Evolutionary conservation across 2,888 invertebrate genomes (phyloP).

Genomic region (Orthonychiurus folsomi): DNA sequence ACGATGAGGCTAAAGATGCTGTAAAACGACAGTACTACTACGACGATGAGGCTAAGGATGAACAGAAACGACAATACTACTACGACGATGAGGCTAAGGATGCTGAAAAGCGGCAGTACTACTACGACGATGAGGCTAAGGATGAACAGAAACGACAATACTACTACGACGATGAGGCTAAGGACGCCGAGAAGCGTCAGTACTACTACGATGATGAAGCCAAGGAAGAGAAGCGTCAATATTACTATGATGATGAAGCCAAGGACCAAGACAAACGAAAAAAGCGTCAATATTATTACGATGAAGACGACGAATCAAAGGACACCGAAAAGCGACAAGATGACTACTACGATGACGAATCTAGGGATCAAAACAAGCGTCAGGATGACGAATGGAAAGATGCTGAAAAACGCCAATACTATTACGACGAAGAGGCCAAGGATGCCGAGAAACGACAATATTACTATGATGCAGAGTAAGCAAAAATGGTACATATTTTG

Average conservation of each 20-base stretch:
- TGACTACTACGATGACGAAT: not conserved
- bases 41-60: too few species aligned
- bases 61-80: not conserved
- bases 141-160: too few species aligned
- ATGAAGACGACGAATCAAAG: constrained; percentile 6
- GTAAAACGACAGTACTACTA: too few species aligned
- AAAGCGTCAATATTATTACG: constrained; percentile 2
- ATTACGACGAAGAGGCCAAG: not conserved
- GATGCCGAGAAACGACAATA: not conserved
- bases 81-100: constrained; percentile 2
- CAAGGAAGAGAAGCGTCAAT: not conserved
- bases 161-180: not conserved
- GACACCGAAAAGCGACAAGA: constrained; percentile 9
- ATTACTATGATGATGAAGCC: too few species aligned
- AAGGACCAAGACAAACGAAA: not conserved
- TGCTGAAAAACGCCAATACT: too few species aligned
- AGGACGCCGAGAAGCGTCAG: not conserved
- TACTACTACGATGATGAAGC: not conserved
- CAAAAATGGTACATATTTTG: too few species aligned
- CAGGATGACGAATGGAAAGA: constrained; percentile 1
- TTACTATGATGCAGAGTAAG: too few species aligned
- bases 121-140: constrained; percentile 3
- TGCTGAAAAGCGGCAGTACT: too few species aligned
- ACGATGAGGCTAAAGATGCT: not conserved
- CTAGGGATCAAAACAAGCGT: not conserved